phyloP scores from a whole-genome alignment of 2,888 invertebrate genomes.

The Lobophora halterata region DNA sequence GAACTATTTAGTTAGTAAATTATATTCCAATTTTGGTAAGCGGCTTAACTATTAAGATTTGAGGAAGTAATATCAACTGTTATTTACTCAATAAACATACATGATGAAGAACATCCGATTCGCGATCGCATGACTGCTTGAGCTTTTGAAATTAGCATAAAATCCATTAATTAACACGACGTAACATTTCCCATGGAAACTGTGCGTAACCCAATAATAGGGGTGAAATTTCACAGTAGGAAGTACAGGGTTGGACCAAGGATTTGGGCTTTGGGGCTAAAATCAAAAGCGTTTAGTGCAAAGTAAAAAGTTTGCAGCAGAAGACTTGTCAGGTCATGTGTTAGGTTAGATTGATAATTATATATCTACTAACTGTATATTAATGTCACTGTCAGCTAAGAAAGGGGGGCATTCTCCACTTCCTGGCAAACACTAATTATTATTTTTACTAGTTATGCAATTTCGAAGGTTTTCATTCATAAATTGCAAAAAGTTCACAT shows the following conservation, averaged over 20 bases:
- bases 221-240: constrained; percentile 28
- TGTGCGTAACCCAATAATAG: constrained; percentile 23
- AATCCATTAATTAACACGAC: constrained; percentile 25
- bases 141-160: constrained; percentile 28
- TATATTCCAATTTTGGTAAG: no score
- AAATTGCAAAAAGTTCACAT: no score
- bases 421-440: no score
- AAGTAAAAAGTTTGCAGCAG: no score
- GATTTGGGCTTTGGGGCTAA: not conserved
- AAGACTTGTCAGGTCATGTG: no score
- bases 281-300: not conserved
- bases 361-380: no score
- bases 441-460: no score
- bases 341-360: no score
- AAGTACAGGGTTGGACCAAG: constrained; percentile 19
- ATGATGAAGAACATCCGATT: constrained; percentile 16
- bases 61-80: constrained; percentile 7
- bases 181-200: constrained; percentile 22
- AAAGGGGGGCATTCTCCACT: no score
- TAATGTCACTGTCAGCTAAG: no score
- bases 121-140: constrained; percentile 20
- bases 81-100: constrained; percentile 13
- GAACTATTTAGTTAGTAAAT: no score
- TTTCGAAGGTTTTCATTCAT: no score
- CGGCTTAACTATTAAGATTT: not conserved